Base-by-base conservation (phyloP, 2,797 vertebrate genomes). In the Botia almorhae region DNA sequence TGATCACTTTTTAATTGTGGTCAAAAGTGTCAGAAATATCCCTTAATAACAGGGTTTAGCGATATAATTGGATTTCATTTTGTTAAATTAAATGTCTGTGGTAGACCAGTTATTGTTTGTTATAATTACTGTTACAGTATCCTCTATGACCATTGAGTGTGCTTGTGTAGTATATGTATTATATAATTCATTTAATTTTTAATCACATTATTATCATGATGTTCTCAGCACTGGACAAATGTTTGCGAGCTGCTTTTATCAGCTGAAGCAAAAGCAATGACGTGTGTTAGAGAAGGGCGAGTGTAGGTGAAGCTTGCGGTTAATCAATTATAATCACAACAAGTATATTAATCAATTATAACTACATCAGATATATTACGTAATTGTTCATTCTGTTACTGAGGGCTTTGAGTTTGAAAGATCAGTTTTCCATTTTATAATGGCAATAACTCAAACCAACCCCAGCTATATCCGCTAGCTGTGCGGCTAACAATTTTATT, bases 1-100 rank as follows among this genome's bases (percentile, higher is more conserved):
- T 74, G 10, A 12, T 23, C 19, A 23, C 56, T 23, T 58, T 33
- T 39, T 0, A 12, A 76, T 68, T 43, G 63, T 43, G 48, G 29
- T 76, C 10, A 3, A 50, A 76, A 2, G 4, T 75, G 46, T 67
- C n/a, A 53, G 19, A 56, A 39, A 55, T 56, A 55, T 67, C n/a
- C 50, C 7, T 17, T 16, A 43, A 67, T 65, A 55, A 67, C 29
- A 36, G 4, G n/a, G 43, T 74, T 29, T 50, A 13, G 14, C 10
- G n/a, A 13, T 67, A 12, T 39, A 16, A 67, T 55, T 74, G 67
- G 14, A 6, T 39, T 55, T 55, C 2, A 51, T 64, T 64, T 0
- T 33, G 13, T 36, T 0, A 53, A 75, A 76, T 67, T n/a, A 56
- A 56, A 33, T 8, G 4, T 33, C n/a, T 56, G 55, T 74, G 36